Percentiles rank a stretch among this genome's conserved stretches.
Conservation (phyloP, 1,140 invertebrate genomes). For the Trichomalopsis sarcophagae region DNA sequence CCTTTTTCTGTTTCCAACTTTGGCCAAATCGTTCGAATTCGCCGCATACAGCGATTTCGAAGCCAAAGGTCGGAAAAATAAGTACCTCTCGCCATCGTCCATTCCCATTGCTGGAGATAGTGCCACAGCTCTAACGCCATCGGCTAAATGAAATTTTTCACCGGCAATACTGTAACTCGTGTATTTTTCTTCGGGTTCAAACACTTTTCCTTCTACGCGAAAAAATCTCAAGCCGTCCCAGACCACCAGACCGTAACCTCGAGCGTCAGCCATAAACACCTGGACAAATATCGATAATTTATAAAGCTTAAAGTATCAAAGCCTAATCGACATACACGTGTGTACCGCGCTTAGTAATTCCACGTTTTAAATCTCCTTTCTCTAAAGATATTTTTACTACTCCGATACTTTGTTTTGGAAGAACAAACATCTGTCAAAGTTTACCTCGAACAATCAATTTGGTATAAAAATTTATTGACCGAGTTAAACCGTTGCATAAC, state of each 20-base stretch:
- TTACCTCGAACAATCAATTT: too few species aligned
- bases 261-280: background rate
- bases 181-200: background rate
- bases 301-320: background rate
- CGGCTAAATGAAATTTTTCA: background rate
- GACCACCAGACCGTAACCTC: background rate
- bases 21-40: background rate
- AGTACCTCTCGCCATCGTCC: background rate
- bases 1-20: background rate
- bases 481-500: too few species aligned
- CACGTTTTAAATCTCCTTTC: too few species aligned
- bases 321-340: too few species aligned
- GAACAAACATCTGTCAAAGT: conserved; percentile 47
- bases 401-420: too few species aligned
- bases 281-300: background rate
- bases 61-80: conserved; percentile 5
- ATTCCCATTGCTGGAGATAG: background rate
- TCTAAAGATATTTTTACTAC: too few species aligned
- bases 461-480: too few species aligned
- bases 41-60: background rate
- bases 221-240: background rate
- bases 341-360: too few species aligned
- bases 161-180: background rate
- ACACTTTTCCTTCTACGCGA: conserved; percentile 44
- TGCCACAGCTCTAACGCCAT: background rate